These are phyloP conservation scores for Lasius platythorax DNA, from an alignment of 2,888 invertebrate genomes.

Conservation along the genomic window DNA sequence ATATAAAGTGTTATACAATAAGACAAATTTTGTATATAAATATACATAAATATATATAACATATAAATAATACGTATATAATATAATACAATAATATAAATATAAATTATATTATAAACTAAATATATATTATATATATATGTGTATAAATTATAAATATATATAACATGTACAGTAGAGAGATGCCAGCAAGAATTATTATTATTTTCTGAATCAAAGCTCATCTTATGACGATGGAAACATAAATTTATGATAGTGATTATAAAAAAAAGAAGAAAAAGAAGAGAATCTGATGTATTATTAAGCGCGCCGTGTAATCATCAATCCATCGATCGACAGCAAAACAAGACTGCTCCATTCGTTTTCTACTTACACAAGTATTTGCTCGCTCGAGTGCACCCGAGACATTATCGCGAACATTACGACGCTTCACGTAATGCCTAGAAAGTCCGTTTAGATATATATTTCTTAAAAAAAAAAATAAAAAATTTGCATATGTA, in stretches of 20 bases:
- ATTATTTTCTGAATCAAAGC: not conserved
- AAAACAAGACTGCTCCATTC: constrained; percentile 19
- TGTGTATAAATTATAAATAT: not conserved
- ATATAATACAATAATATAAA: not conserved
- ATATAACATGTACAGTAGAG: not conserved
- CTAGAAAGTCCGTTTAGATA: constrained; percentile 56
- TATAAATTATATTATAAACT: no score
- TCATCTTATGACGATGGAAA: not conserved
- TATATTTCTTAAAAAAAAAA: not conserved
- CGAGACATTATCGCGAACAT: constrained; percentile 57
- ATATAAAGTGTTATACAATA: no score
- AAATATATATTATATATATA: not conserved
- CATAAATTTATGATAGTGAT: not conserved
- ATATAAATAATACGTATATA: no score
- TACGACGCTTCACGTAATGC: constrained; percentile 70
- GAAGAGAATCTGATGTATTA: not conserved
- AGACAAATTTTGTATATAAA: no score
- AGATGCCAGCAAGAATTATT: not conserved
- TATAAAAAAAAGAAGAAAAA: constrained; percentile 13
- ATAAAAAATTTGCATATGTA: not conserved
- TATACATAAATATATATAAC: no score
- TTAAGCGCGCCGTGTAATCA: not conserved
- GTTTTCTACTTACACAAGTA: constrained; percentile 73
- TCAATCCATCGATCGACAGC: not conserved
- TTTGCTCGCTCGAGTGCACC: constrained; percentile 67